Evolutionary conservation across 2,797 vertebrate species (phyloP).

Genomic region (Clarias pachynema): DNA sequence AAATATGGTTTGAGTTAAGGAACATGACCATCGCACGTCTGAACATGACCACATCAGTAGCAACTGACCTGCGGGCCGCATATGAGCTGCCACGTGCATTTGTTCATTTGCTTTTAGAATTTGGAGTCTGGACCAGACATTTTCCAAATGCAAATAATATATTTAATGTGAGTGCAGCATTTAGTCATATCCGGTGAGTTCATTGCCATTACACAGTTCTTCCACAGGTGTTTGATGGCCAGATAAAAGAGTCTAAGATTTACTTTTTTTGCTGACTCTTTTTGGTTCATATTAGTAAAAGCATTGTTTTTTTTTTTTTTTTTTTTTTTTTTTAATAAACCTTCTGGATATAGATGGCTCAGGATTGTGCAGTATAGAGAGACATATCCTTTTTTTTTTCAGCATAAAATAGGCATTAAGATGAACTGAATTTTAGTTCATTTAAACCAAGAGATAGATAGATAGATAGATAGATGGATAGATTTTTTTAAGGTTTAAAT

Average conservation of each 20-base stretch:
- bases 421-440: no score
- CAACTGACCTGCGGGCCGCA: not conserved
- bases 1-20: constrained; percentile 10
- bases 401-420: no score
- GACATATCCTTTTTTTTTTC: no score
- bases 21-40: not conserved
- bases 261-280: not conserved
- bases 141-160: not conserved
- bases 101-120: not conserved
- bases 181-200: not conserved
- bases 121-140: not conserved
- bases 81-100: not conserved
- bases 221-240: not conserved
- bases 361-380: no score
- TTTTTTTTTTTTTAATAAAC: no score
- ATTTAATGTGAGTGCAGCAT: not conserved
- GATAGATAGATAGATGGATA: no score
- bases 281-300: not conserved
- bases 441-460: no score
- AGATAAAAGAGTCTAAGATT: not conserved
- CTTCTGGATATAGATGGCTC: no score
- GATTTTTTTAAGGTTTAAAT: no score
- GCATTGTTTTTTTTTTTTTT: no score
- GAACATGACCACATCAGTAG: not conserved
- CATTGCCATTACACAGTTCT: not conserved